Evolutionary conservation across 2,113 vertebrate species (phyloP), one percentile per base, ranked within the genome.

Genomic region (Dipodomys merriami): DNA sequence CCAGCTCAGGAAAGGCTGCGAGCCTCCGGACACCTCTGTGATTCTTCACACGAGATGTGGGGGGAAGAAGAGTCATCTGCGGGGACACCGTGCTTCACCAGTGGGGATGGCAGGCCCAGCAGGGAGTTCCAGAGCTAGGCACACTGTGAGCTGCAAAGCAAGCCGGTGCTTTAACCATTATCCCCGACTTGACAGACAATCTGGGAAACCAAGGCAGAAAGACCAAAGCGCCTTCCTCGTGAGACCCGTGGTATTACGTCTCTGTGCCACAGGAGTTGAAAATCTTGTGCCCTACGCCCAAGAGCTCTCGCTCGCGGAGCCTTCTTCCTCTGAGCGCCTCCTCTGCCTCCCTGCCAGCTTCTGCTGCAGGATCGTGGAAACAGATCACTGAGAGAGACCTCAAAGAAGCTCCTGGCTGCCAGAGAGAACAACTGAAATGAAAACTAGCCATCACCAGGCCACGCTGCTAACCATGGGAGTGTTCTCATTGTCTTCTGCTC

Each of bases 1-100:
- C 25, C 62, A 68, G 68, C 76, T 22, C 39, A 29, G 76, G 4
- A 12, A 44, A 83, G 25, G 73, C 78, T 87, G 39, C 30, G 64
- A 86, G 77, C 57, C 22, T 60, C 23, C 39, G 39, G 39, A 39
- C 39, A 39, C 39, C 39, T 39, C 39, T 39, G 39, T 5, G 39
- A 39, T 87, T 78, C 88, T 89, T 81, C 84, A 23, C 27, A 87
- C 82, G 69, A 90, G 91, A 95, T 96, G 87, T 93, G 73, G 74
- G 74, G 93, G 78, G 60, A 71, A 81, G 71, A 91, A 39, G 39
- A 39, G 39, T 39, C 39, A 39, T 5, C 39, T 39, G 39, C 39
- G 39, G 39, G 5, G 96, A 77, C n/a, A 69, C 12, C 49, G 4
- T 2, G 35, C 68, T 93, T 95, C 81, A 35, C 35, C 81, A 6